phyloP scores from a whole-genome alignment of 2,888 invertebrate species.

The Cacoxenus indagator region DNA sequence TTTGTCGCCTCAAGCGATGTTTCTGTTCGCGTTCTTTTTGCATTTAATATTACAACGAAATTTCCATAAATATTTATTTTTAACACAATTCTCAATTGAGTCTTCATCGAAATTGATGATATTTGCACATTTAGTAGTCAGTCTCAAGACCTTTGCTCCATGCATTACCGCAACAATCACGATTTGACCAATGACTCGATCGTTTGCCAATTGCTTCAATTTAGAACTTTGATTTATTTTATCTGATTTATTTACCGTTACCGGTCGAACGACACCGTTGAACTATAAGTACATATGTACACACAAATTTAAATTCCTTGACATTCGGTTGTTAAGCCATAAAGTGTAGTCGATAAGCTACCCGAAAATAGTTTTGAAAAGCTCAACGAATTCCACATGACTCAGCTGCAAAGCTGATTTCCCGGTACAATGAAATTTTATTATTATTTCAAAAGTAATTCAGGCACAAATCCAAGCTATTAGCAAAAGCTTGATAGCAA shows the following conservation, averaged over 20 bases:
- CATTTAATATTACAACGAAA: not conserved
- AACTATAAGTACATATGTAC: not conserved
- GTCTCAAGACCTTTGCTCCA: not conserved
- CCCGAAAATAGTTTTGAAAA: too few species aligned
- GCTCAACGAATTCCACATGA: too few species aligned
- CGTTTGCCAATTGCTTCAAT: not conserved
- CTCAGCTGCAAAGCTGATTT: too few species aligned
- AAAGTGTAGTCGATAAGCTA: too few species aligned
- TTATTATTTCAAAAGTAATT: too few species aligned
- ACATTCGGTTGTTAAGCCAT: too few species aligned
- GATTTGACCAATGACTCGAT: not conserved
- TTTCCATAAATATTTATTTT: not conserved
- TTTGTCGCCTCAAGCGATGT: not conserved
- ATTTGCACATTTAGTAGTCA: not conserved
- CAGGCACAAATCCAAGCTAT: too few species aligned
- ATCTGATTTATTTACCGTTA: not conserved
- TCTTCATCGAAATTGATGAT: not conserved
- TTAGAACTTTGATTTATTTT: not conserved
- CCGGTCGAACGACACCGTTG: not conserved
- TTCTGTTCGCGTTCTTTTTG: not conserved
- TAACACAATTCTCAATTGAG: not conserved
- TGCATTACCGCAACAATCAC: not conserved
- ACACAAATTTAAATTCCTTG: too few species aligned
- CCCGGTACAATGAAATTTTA: too few species aligned
- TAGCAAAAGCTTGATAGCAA: too few species aligned